Conservation (phyloP, 1,140 invertebrate species). For the Nephila pilipes region DNA sequence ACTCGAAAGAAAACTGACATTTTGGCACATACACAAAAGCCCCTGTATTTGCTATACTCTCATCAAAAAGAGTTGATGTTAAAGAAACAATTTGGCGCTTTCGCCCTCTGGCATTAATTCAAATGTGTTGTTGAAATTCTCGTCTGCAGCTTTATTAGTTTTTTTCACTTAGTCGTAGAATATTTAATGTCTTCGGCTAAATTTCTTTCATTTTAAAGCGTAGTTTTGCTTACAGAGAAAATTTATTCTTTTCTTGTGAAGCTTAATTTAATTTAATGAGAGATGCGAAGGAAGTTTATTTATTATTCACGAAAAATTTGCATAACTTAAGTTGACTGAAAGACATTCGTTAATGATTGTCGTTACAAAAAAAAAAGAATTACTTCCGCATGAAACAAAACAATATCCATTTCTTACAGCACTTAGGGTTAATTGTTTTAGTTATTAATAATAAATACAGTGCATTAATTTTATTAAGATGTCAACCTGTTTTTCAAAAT, state of each 20-base stretch:
- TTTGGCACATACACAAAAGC: background rate
- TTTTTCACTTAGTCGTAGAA: background rate
- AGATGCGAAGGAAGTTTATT: background rate
- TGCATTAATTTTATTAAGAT: too few relatives aligned
- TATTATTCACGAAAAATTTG: background rate
- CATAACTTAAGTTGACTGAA: background rate
- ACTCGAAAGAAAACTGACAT: background rate
- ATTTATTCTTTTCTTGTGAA: background rate
- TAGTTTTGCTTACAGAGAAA: background rate
- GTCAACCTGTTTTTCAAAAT: too few relatives aligned
- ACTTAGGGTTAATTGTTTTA: too few relatives aligned
- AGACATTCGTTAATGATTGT: background rate
- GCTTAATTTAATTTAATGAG: background rate
- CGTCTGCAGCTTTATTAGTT: background rate
- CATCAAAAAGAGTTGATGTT: background rate
- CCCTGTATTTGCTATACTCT: background rate
- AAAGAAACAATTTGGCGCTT: background rate
- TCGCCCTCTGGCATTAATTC: background rate
- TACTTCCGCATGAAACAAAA: too few relatives aligned
- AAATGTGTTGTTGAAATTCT: background rate
- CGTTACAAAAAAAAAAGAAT: too few relatives aligned
- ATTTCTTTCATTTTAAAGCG: background rate
- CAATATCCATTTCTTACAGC: too few relatives aligned
- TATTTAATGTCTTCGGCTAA: background rate
- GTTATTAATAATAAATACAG: too few relatives aligned